Conservation (phyloP, 2,797 vertebrate species). For the Alfaro cultratus region DNA sequence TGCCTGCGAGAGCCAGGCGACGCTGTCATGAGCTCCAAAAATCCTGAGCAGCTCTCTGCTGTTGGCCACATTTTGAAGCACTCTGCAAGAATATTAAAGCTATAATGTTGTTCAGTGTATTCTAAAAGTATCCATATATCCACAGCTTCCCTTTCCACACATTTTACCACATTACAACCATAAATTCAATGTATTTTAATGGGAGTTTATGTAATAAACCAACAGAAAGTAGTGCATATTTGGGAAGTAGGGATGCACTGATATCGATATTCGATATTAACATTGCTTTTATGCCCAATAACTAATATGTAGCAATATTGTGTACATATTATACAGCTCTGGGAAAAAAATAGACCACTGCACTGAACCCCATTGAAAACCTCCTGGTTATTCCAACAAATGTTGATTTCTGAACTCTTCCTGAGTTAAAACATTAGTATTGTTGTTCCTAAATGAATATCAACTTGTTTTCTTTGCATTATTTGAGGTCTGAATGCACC, state of each 20-base stretch:
- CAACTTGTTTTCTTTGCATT: too few species aligned
- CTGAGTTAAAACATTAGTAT: too few species aligned
- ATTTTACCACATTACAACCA: neutral
- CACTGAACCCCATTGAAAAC: too few species aligned
- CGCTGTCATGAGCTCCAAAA: constrained; percentile 74
- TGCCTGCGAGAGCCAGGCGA: constrained; percentile 77
- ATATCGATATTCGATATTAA: too few species aligned
- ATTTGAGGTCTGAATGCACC: too few species aligned
- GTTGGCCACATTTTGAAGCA: constrained; percentile 75
- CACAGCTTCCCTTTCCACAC: neutral
- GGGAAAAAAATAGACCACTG: too few species aligned
- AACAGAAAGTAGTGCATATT: neutral
- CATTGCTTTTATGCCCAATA: too few species aligned
- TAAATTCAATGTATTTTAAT: neutral
- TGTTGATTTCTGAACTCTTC: too few species aligned
- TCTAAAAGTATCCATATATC: neutral
- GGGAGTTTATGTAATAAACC: neutral
- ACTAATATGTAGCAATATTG: too few species aligned
- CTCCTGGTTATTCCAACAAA: too few species aligned
- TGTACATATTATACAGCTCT: too few species aligned
- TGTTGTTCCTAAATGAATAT: too few species aligned
- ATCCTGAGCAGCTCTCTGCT: constrained; percentile 69
- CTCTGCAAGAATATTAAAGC: constrained; percentile 66
- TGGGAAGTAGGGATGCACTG: neutral
- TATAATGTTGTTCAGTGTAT: neutral